Base-by-base conservation (phyloP, 1,140 invertebrate species). In the Cydia fagiglandana region DNA sequence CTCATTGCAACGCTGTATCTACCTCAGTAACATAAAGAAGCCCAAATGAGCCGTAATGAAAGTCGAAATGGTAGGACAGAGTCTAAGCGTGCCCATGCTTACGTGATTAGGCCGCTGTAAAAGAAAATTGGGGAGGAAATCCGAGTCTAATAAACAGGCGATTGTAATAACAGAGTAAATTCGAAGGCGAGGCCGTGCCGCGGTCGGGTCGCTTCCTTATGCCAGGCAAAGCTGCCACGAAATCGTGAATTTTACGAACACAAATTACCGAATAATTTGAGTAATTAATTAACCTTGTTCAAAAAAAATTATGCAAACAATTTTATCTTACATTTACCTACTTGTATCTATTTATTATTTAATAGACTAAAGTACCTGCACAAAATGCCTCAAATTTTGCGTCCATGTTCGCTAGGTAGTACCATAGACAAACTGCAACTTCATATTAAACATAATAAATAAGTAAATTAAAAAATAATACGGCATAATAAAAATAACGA, bases 161-260 rank as follows among this genome's bases (percentile, higher is more conserved):
- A 70, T 70, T 70, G 66, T 70, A 70, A 70, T 70, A 70, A 70
- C 66, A 70, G 66, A 70, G 66, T 70, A 70, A 70, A 70, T 70
- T 70, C 66, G n/a, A 41, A 45, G 66, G 13, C 66, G 66, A 70
- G 66, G 66, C 24, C 64, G 64, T 34, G 24, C 64, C 34, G 66
- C 28, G 30, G 30, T 30, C 4, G 24, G 30, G 13, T 70, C 34
- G n/a, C 34, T 70, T 70, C 34, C 66, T 70, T 70, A 70, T 70
- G n/a, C 9, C 56, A 45, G n/a, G 0, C 24, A 24, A 17, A 38
- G 34, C 38, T 70, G 13, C 2, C 4, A 17, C 13, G 34, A 17
- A 70, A 41, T 38, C 38, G n/a, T 41, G 34, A n/a, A 66, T 66
- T 66, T 30, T 30, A 6, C 64, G 28, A n/a, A 7, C 15, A 56